Evolutionary conservation across 2,113 vertebrate species (phyloP).

Genomic region (Stigmatopora nigra): DNA sequence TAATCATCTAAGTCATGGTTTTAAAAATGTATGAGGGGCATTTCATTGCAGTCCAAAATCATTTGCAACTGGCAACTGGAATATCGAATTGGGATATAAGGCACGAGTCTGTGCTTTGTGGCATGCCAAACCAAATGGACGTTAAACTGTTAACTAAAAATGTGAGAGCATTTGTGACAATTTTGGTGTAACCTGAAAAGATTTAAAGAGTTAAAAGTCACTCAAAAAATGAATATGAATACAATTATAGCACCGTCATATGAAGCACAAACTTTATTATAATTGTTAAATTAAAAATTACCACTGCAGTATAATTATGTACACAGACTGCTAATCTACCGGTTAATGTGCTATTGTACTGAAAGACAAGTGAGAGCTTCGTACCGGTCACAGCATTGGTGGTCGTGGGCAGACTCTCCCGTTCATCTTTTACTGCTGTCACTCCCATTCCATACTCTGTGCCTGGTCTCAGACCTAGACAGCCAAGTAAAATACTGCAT

Average conservation of each 20-base stretch:
- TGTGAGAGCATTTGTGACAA: not conserved
- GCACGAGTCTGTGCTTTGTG: too few species aligned
- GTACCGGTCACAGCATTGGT: constrained; percentile 93
- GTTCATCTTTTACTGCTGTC: constrained; percentile 85
- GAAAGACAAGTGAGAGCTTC: constrained; percentile 10
- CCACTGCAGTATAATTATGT: not conserved
- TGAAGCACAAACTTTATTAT: not conserved
- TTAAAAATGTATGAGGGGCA: too few species aligned
- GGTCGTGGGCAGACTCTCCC: constrained; percentile 85
- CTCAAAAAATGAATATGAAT: not conserved
- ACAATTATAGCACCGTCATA: not conserved
- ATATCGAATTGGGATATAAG: too few species aligned
- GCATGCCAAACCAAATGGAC: not conserved
- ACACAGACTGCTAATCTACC: not conserved
- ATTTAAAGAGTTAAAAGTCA: not conserved
- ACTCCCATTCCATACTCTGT: constrained; percentile 95
- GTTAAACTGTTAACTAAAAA: too few species aligned
- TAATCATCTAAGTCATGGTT: too few species aligned
- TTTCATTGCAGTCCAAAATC: too few species aligned
- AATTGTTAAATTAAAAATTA: not conserved
- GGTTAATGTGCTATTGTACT: not conserved
- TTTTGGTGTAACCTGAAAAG: not conserved
- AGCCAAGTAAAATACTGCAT: constrained; percentile 14
- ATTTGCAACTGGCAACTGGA: too few species aligned
- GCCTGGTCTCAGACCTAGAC: constrained; percentile 82